Percentiles rank a stretch among this genome's conserved stretches.
These are phyloP conservation scores for Brachystomella parvula DNA, from an alignment of 1,140 invertebrate species.

Conservation along the genomic window DNA sequence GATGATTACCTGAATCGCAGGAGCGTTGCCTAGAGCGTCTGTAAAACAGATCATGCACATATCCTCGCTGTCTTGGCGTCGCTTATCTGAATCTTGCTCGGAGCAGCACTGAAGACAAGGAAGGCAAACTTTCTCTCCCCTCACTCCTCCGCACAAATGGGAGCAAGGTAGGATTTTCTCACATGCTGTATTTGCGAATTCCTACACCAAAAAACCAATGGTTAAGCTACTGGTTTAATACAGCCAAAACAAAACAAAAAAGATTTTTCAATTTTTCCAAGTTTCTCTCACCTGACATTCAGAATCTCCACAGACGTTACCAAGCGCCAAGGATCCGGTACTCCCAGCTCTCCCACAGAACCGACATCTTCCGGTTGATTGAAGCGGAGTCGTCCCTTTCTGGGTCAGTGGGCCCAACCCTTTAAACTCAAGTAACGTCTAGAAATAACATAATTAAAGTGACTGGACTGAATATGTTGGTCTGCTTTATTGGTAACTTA, in stretches of 20 bases:
- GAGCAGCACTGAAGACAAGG: conserved; percentile 68
- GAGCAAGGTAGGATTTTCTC: conserved; percentile 73
- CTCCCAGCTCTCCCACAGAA: conserved; percentile 82
- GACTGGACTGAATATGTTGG: neutral
- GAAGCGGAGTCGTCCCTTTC: conserved; percentile 36
- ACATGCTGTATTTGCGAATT: conserved; percentile 77
- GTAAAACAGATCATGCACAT: conserved; percentile 99
- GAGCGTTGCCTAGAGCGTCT: conserved; percentile 86
- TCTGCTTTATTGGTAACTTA: conserved; percentile 12
- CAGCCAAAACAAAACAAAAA: neutral
- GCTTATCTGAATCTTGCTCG: conserved; percentile 41
- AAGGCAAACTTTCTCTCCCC: conserved; percentile 70
- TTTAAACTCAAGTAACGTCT: conserved; percentile 83
- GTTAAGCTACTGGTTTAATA: neutral
- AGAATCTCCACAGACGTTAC: conserved; percentile 84
- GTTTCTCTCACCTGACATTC: conserved; percentile 69
- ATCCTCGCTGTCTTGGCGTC: conserved; percentile 92
- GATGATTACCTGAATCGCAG: conserved; percentile 69
- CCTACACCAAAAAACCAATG: conserved; percentile 47
- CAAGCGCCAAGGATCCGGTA: conserved; percentile 76
- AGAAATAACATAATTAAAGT: conserved; percentile 4
- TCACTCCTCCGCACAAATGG: conserved; percentile 85
- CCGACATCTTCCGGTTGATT: conserved; percentile 67
- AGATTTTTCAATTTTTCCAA: neutral
- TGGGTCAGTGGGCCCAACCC: conserved; percentile 49